A percentile compares a stretch with the other conserved stretches of the same genome.
Conservation (phyloP, 2,888 invertebrate genomes). For the Silvanus unidentatus region DNA sequence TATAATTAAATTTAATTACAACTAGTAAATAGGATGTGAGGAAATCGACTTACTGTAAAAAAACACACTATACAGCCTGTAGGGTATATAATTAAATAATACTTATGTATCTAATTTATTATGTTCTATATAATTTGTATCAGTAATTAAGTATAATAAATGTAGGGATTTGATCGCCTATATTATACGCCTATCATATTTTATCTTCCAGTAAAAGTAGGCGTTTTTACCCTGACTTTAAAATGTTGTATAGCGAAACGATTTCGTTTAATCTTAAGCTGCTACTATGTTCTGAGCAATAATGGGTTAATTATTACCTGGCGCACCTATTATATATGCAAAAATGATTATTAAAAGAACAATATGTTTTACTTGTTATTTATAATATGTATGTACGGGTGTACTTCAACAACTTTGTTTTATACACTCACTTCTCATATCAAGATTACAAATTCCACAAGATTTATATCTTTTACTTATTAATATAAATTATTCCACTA, state of each 20-base stretch:
- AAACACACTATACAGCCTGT: slow-evolving; percentile 10
- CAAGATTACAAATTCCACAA: slow-evolving; percentile 7
- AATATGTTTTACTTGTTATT: not conserved
- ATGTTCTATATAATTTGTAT: slow-evolving; percentile 44
- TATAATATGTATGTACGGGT: not conserved
- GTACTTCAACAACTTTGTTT: slow-evolving; percentile 5
- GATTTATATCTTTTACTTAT: slow-evolving; percentile 18
- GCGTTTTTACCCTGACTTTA: slow-evolving; percentile 22
- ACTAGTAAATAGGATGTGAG: slow-evolving; percentile 32
- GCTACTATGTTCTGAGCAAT: slow-evolving; percentile 20
- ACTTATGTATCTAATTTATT: slow-evolving; percentile 47
- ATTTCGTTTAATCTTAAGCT: slow-evolving; percentile 20
- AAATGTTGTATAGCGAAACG: slow-evolving; percentile 16
- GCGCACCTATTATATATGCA: slow-evolving; percentile 6
- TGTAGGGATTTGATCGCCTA: slow-evolving; percentile 33
- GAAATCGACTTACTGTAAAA: slow-evolving; percentile 26
- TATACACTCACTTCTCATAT: not conserved
- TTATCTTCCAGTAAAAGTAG: slow-evolving; percentile 30
- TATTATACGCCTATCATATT: slow-evolving; percentile 33
- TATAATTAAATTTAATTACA: slow-evolving; percentile 37
- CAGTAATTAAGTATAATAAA: slow-evolving; percentile 40
- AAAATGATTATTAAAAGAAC: slow-evolving; percentile 6
- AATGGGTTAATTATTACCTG: slow-evolving; percentile 25
- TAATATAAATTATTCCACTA: slow-evolving; percentile 22
- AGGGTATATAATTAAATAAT: slow-evolving; percentile 44